These are phyloP conservation scores for Pempheris klunzingeri DNA, from an alignment of 2,797 vertebrate species.

Conservation along the genomic window DNA sequence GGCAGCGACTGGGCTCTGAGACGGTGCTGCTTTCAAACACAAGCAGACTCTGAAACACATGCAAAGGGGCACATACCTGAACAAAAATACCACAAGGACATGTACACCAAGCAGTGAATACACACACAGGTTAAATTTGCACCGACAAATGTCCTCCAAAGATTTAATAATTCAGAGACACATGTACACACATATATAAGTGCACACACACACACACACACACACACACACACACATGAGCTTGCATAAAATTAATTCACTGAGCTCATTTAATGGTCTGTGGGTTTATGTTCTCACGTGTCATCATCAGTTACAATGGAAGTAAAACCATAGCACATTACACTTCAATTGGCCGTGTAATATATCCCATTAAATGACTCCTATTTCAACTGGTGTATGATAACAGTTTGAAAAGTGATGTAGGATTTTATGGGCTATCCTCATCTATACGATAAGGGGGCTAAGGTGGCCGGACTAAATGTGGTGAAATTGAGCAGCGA, in stretches of 20 bases:
- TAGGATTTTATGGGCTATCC: conserved; percentile 74
- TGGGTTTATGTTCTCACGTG: conserved; percentile 78
- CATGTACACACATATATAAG: conserved; percentile 11
- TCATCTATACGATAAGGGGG: conserved; percentile 71
- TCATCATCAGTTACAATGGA: conserved; percentile 76
- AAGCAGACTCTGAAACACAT: conserved; percentile 23
- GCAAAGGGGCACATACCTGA: conserved; percentile 20
- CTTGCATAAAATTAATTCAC: conserved; percentile 72
- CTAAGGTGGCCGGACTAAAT: conserved; percentile 47
- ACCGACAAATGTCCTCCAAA: conserved; percentile 39
- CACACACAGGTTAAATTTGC: conserved; percentile 38
- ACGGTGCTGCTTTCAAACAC: conserved; percentile 38
- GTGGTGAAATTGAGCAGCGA: conserved; percentile 47
- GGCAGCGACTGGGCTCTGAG: conserved; percentile 43
- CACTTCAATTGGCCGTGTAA: conserved; percentile 83
- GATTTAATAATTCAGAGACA: conserved; percentile 44
- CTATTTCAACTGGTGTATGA: conserved; percentile 74
- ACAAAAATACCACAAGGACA: conserved; percentile 8
- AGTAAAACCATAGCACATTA: conserved; percentile 78
- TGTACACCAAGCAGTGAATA: neutral
- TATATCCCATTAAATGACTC: conserved; percentile 75
- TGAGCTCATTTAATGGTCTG: conserved; percentile 77
- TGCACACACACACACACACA: conserved; percentile 17
- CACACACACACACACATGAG: conserved; percentile 34
- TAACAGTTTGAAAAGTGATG: conserved; percentile 79